phyloP scores from a whole-genome alignment of 1,140 invertebrate genomes.

The Papilio polyxenes region DNA sequence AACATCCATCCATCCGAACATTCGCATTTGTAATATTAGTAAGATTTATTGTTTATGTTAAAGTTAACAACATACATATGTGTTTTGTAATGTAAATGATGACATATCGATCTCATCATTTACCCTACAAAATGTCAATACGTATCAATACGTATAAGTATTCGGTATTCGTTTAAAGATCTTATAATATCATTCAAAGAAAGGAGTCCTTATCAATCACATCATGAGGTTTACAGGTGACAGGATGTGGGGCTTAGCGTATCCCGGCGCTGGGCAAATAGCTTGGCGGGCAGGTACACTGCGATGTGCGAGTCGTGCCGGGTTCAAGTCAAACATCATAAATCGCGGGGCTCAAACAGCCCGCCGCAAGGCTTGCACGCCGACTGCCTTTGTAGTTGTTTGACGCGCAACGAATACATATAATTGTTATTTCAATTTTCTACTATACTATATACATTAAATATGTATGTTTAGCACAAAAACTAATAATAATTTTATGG shows the following conservation, averaged over 20 bases:
- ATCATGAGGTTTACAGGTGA: not conserved
- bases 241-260: not conserved
- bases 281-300: not conserved
- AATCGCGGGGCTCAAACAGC: conserved; percentile 58
- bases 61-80: too few species aligned
- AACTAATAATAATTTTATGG: too few species aligned
- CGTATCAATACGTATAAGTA: too few species aligned
- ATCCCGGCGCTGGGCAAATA: not conserved
- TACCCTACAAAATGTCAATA: too few species aligned
- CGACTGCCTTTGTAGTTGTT: conserved; percentile 13
- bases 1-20: too few species aligned
- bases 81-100: too few species aligned
- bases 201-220: not conserved
- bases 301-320: conserved; percentile 23
- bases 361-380: conserved; percentile 18
- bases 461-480: not conserved
- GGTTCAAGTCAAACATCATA: conserved; percentile 64
- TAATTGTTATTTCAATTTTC: not conserved
- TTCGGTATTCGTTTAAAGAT: too few species aligned
- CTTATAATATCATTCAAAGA: not conserved
- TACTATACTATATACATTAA: not conserved
- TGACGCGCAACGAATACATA: conserved; percentile 5
- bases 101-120: too few species aligned
- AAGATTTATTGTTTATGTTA: too few species aligned
- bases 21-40: too few species aligned